Percentiles rank a stretch among this genome's conserved stretches.
phyloP scores from a whole-genome alignment of 2,888 invertebrate species.

The Troides oblongomaculatus region DNA sequence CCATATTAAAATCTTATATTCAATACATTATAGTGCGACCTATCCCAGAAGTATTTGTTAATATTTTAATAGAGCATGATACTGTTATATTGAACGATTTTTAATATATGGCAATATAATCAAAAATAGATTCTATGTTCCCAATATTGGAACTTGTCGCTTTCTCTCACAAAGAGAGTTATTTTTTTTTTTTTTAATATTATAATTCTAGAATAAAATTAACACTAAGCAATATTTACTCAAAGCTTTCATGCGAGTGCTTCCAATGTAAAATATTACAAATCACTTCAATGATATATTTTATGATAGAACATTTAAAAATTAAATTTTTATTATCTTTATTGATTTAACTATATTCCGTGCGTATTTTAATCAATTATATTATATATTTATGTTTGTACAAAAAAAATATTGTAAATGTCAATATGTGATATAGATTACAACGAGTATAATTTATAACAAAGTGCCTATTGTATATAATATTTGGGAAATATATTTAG shows the following conservation, averaged over 20 bases:
- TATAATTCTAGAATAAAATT: neutral
- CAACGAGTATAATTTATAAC: conserved; percentile 55
- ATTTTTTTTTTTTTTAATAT: no score
- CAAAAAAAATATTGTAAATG: conserved; percentile 41
- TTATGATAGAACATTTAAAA: conserved; percentile 3
- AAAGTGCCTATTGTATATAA: conserved; percentile 69
- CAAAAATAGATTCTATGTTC: neutral
- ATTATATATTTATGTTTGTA: conserved; percentile 34
- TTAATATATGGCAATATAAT: no score
- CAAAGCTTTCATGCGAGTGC: conserved; percentile 38
- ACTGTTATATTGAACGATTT: neutral
- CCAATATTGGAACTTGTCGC: neutral
- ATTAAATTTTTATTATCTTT: neutral
- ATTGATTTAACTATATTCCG: conserved; percentile 9
- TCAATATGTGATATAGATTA: conserved; percentile 75
- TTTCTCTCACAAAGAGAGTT: no score
- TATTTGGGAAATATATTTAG: conserved; percentile 38
- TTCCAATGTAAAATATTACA: conserved; percentile 41
- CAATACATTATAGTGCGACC: neutral
- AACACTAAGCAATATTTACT: conserved; percentile 12
- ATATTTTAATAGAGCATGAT: neutral
- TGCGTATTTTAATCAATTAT: conserved; percentile 19
- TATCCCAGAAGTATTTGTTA: neutral
- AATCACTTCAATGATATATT: conserved; percentile 20
- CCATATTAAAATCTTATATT: neutral